Evolutionary conservation across 2,888 invertebrate genomes (phyloP).

Genomic region (Caenorhabditis macrosperma): DNA sequence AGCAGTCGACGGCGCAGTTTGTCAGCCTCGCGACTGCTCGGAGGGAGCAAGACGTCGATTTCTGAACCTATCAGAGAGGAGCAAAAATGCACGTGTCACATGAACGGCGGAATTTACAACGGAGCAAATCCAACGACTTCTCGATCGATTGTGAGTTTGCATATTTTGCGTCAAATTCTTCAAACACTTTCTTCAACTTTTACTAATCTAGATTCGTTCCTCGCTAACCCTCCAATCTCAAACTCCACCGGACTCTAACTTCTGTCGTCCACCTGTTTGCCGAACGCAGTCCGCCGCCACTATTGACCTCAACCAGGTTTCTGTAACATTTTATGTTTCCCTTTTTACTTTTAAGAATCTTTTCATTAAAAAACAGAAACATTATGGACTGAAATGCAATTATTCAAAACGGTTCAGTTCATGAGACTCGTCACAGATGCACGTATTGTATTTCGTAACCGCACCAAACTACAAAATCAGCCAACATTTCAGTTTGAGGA

Average conservation of each 20-base stretch:
- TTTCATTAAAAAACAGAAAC: no score
- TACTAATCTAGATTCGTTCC: constrained; percentile 53
- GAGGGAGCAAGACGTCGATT: constrained; percentile 57
- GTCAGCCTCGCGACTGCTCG: constrained; percentile 63
- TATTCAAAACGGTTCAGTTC: no score
- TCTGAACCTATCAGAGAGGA: constrained; percentile 56
- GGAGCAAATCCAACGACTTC: constrained; percentile 47
- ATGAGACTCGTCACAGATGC: background rate
- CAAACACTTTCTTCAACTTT: background rate
- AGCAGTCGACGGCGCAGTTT: constrained; percentile 57
- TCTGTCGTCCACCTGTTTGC: constrained; percentile 52
- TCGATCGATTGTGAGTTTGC: constrained; percentile 36
- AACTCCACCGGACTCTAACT: constrained; percentile 42
- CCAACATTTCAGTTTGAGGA: background rate
- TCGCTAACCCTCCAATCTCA: constrained; percentile 41
- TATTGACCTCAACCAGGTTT: constrained; percentile 64
- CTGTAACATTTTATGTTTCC: constrained; percentile 7
- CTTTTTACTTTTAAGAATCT: no score
- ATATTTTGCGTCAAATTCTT: background rate
- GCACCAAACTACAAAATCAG: constrained; percentile 1
- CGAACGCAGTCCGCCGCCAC: constrained; percentile 69
- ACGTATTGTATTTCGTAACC: background rate
- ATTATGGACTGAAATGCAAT: no score
- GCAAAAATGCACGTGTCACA: constrained; percentile 66
- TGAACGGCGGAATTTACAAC: constrained; percentile 54